A percentile compares a stretch with the other conserved stretches of the same genome.
Conservation (phyloP, 2,888 invertebrate genomes). For the Tetragonisca angustula region DNA sequence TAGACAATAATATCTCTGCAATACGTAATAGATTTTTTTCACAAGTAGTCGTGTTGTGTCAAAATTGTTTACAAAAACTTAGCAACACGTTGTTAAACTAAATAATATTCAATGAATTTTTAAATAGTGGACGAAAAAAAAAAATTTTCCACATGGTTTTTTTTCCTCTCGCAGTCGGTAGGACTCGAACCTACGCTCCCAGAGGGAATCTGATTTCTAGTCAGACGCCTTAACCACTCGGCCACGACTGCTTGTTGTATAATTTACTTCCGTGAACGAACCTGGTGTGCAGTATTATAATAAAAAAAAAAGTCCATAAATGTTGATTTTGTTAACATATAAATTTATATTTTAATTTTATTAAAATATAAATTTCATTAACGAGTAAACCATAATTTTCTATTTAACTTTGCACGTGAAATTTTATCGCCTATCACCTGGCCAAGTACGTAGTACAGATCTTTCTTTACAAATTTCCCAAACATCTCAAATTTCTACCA, state of each 20-base stretch:
- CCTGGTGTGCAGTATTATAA: accelerated
- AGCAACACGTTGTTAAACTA: neutral
- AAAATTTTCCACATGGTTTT: conserved; percentile 85
- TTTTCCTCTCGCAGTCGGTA: conserved; percentile 93
- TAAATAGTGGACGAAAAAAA: neutral
- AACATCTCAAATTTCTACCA: neutral
- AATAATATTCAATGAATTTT: no score
- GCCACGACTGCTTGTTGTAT: conserved; percentile 89
- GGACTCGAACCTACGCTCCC: conserved; percentile 96
- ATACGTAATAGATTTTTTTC: no score
- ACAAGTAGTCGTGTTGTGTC: no score
- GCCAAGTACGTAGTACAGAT: no score
- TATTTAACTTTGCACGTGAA: no score
- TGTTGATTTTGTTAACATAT: neutral
- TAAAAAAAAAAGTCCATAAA: neutral
- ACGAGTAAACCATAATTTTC: neutral
- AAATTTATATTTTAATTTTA: no score
- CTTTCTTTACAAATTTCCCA: neutral
- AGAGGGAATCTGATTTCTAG: conserved; percentile 96
- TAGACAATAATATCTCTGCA: no score
- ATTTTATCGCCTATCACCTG: no score
- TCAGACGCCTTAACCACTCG: conserved; percentile 96
- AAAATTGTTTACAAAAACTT: no score
- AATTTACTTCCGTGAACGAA: neutral
- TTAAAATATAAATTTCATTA: no score